Conservation (phyloP, 2,797 vertebrate species). For the Morus bassanus region DNA sequence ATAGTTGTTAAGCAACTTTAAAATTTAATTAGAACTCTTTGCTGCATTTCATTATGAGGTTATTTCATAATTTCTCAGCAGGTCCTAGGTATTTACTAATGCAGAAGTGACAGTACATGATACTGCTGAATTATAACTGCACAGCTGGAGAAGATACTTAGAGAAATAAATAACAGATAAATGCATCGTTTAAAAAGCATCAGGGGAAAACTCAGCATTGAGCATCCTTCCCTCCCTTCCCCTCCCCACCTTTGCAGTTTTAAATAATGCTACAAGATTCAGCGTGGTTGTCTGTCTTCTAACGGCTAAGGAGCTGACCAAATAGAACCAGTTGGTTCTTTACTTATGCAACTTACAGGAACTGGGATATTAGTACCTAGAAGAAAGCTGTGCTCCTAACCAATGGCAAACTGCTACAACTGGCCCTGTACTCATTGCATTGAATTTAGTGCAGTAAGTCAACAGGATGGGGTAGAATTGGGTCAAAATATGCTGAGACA, state of each 20-base stretch:
- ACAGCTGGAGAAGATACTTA: conserved; percentile 69
- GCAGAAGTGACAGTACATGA: conserved; percentile 78
- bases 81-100: conserved; percentile 73
- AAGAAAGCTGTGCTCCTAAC: background rate
- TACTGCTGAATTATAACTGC: conserved; percentile 71
- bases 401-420: background rate
- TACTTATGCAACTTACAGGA: background rate
- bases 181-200: conserved; percentile 55
- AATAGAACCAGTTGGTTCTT: background rate
- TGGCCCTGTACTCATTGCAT: background rate
- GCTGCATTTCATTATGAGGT: conserved; percentile 88
- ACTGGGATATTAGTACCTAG: background rate
- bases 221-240: background rate
- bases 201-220: conserved; percentile 3
- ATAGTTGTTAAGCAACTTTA: conserved; percentile 83
- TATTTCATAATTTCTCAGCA: conserved; percentile 86
- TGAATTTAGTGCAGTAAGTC: background rate
- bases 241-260: background rate
- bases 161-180: conserved; percentile 60
- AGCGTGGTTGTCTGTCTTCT: background rate
- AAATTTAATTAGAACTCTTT: conserved; percentile 84
- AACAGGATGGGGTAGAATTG: background rate
- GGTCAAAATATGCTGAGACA: background rate
- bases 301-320: background rate
- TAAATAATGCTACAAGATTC: background rate